A percentile compares a stretch with the other conserved stretches of the same genome.
Conservation (phyloP, 2,113 vertebrate species). For the Tyrannus savana region DNA sequence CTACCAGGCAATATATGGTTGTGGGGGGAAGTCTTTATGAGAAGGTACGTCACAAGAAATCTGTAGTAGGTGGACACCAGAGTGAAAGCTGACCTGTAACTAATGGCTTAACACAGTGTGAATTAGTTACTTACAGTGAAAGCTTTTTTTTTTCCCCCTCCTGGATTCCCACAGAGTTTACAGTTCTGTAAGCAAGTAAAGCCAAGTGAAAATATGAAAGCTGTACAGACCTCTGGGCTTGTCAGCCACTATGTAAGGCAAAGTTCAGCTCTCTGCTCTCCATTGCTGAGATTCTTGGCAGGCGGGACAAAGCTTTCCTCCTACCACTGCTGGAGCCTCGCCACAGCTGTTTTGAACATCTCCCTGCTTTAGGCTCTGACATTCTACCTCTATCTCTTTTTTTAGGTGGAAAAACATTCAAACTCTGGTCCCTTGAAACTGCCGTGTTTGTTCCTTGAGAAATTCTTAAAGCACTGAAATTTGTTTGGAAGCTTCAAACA, state of each 20-base stretch:
- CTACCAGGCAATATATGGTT: accelerated
- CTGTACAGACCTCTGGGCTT: background rate
- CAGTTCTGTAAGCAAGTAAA: background rate
- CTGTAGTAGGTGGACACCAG: background rate
- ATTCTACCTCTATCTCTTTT: background rate
- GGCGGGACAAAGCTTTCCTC: conserved; percentile 11
- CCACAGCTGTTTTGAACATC: background rate
- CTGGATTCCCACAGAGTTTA: background rate
- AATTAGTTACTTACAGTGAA: background rate
- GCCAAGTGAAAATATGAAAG: conserved; percentile 13
- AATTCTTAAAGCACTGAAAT: background rate
- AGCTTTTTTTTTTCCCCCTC: background rate
- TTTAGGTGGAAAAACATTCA: too few species aligned
- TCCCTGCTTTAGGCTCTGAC: background rate
- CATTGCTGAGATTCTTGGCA: conserved; percentile 33
- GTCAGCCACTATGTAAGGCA: conserved; percentile 57
- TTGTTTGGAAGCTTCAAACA: background rate
- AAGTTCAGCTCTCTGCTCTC: conserved; percentile 56
- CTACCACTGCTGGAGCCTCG: background rate
- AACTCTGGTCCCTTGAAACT: background rate
- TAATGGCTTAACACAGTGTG: background rate
- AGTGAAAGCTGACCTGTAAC: background rate
- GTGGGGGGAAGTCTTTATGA: background rate
- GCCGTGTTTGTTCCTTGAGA: background rate
- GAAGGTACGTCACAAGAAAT: background rate